Percentiles rank a stretch among this genome's conserved stretches.
phyloP scores from a whole-genome alignment of 2,888 invertebrate genomes.

The Octonoba sinensis region DNA sequence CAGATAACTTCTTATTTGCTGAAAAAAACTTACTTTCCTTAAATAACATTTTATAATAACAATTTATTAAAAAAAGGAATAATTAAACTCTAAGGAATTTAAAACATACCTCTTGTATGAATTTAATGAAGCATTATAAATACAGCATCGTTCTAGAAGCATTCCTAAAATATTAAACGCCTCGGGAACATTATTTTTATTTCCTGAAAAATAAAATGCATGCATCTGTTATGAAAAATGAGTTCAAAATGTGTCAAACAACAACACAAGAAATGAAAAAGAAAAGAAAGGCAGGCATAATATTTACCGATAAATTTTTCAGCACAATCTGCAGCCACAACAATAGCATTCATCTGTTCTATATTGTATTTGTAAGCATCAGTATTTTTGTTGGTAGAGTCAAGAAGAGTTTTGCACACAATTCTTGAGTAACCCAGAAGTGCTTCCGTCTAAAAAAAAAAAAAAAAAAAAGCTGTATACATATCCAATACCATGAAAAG shows the following conservation, averaged over 20 bases:
- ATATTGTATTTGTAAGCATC: slow-evolving; percentile 80
- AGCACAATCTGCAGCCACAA: slow-evolving; percentile 83
- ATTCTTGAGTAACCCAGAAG: slow-evolving; percentile 87
- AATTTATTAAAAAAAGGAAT: too few relatives aligned
- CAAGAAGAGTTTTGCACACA: slow-evolving; percentile 80
- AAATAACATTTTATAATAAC: too few relatives aligned
- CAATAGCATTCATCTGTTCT: slow-evolving; percentile 83
- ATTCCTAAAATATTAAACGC: slow-evolving; percentile 83
- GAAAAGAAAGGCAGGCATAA: background rate
- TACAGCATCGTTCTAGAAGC: slow-evolving; percentile 78
- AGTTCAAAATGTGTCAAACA: background rate
- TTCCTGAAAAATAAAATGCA: slow-evolving; percentile 72
- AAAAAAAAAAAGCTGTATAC: background rate
- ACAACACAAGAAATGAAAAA: background rate
- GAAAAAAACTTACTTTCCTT: too few relatives aligned
- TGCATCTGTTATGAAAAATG: background rate
- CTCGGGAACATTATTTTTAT: slow-evolving; percentile 77
- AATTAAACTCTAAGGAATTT: too few relatives aligned
- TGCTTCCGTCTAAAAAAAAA: slow-evolving; percentile 76
- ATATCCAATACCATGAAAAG: too few relatives aligned
- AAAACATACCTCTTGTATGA: slow-evolving; percentile 76
- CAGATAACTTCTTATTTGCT: too few relatives aligned
- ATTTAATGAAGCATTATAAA: slow-evolving; percentile 76
- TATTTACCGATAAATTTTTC: slow-evolving; percentile 80
- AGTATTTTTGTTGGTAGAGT: slow-evolving; percentile 74